phyloP scores from a whole-genome alignment of 64 coral and sea anemone genomes.

The Stylophora pistillata region DNA sequence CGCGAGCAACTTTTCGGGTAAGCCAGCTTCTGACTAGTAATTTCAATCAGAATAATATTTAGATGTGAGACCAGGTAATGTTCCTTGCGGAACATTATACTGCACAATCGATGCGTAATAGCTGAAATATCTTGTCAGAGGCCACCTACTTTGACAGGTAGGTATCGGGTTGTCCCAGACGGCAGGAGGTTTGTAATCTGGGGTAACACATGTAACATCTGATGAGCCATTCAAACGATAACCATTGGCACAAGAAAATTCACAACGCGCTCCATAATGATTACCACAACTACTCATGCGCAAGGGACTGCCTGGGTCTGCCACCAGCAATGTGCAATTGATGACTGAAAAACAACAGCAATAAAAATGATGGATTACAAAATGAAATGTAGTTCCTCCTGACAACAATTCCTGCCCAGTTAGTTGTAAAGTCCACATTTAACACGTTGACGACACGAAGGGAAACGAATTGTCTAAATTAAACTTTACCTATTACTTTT shows the following conservation, averaged over 20 bases:
- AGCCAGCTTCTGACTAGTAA: too few relatives aligned
- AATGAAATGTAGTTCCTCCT: too few relatives aligned
- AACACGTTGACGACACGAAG: too few relatives aligned
- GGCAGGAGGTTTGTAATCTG: not conserved
- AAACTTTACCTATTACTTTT: not conserved
- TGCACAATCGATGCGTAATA: too few relatives aligned
- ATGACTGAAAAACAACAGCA: constrained; percentile 8
- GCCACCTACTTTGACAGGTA: not conserved
- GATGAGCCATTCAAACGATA: constrained; percentile 29
- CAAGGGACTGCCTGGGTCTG: not conserved
- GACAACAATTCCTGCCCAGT: too few relatives aligned
- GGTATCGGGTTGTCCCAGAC: constrained; percentile 23
- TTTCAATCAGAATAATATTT: too few relatives aligned
- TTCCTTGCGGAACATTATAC: too few relatives aligned
- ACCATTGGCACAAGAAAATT: constrained; percentile 10
- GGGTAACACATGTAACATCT: not conserved
- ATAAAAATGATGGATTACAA: too few relatives aligned
- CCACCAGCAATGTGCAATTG: not conserved
- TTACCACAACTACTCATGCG: constrained; percentile 4
- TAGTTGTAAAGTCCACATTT: too few relatives aligned
- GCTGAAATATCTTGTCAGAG: not conserved
- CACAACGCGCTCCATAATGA: constrained; percentile 16
- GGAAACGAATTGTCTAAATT: not conserved
- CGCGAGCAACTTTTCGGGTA: too few relatives aligned
- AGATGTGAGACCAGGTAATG: too few relatives aligned